Base-by-base conservation (phyloP, 23 tunicate species). In the Botrylloides violaceus region DNA sequence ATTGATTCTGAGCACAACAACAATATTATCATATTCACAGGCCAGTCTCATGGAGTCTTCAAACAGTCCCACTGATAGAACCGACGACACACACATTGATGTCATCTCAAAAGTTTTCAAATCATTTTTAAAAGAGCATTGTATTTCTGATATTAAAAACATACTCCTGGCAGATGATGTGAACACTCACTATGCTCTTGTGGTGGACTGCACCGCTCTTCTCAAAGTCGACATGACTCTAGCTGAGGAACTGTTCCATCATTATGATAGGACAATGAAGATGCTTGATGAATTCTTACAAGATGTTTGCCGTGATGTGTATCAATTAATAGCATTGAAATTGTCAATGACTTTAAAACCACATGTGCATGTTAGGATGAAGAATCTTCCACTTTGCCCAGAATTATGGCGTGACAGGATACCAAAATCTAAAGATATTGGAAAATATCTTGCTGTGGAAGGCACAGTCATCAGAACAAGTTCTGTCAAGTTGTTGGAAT, bases 381-480 rank as follows among this genome's bases (percentile, higher is more conserved):
- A 30, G 32, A 90, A 90, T 50, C 73, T 90, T 19, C 97, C 97
- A 25, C 26, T 39, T 37, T 90, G 97, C 39, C 35, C 81, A 6
- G 90, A 90, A 49, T 49, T 83, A 7, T 90, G 97, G 81, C 59
- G 97, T 73, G 90, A 90, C 22, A 49, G 97, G 12, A 71, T 90
- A 36, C 97, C 97, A 12, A 90, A 90, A 33, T 83, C 97, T 30
- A 83, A 65, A 20, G 97, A 90, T 37, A 68, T 90, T 49, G 90
- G 90, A 3, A 34, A 70, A 25, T 90, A 82, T 36, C 65, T 90
- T 3, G 85, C 88, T 0, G 71, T 90, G 33, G 84, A 83, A 58
- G 97, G 97, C 2, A 90, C 97, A 29, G 97, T 90, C 22, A 90
- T 90, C 18, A 78, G 97, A 76, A 90, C 90, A 28, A 56, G 89